These are phyloP conservation scores for Labeo calbasu DNA, from an alignment of 2,797 vertebrate species.

Conservation along the genomic window DNA sequence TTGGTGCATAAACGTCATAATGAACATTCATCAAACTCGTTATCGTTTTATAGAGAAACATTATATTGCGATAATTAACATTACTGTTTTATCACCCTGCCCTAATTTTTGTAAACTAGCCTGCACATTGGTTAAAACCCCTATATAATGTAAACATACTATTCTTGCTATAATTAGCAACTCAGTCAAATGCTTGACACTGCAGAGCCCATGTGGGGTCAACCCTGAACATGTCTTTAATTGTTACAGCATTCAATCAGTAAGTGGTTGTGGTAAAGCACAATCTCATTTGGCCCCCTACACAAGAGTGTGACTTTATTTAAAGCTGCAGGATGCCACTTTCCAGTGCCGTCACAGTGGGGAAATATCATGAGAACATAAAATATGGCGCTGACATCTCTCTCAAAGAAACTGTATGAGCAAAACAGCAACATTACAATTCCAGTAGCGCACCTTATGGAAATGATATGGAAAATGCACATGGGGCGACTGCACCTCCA, in stretches of 20 bases:
- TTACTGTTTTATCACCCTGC: too few relatives aligned
- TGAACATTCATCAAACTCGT: too few relatives aligned
- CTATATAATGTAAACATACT: background rate
- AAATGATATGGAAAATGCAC: conserved; percentile 2
- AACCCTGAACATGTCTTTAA: background rate
- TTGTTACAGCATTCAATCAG: background rate
- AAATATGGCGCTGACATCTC: background rate
- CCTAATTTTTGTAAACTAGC: background rate
- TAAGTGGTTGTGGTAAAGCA: background rate
- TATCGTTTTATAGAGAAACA: too few relatives aligned
- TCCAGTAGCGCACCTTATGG: background rate
- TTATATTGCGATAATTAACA: too few relatives aligned
- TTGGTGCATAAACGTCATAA: too few relatives aligned
- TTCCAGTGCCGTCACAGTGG: background rate
- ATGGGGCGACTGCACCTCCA: background rate
- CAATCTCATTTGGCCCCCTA: conserved; percentile 18
- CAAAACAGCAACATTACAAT: conserved; percentile 4
- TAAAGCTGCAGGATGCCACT: conserved; percentile 21
- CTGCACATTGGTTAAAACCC: background rate
- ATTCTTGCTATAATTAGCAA: background rate
- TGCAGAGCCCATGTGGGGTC: background rate
- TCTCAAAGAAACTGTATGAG: background rate
- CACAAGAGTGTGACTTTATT: conserved; percentile 14
- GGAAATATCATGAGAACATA: background rate
- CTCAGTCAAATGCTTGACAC: background rate